Evolutionary conservation across 1,140 invertebrate species (phyloP), one percentile per base, ranked within the genome.

Genomic region (Neuroterus valhalla): DNA sequence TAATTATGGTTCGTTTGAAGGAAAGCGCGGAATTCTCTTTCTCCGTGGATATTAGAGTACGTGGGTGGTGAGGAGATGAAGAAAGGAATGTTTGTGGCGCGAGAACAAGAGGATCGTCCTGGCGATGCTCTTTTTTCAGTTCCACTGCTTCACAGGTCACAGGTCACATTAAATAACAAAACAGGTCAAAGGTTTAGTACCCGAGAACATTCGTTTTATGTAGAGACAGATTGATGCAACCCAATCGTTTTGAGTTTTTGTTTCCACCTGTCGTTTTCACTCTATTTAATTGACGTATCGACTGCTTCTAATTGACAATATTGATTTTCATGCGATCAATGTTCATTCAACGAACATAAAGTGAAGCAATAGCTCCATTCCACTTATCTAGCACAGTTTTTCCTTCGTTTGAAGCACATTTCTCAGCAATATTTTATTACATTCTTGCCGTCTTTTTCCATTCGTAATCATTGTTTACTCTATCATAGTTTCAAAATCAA

Each of bases 121-220:
- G 52, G 52, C 23, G 31, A 62, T 62, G 52, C 23, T 6, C 14
- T 62, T 15, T 62, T 62, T 62, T 62, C 52, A 15, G 55, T 62
- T 38, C 11, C 26, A 31, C n/a, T 62, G 55, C 26, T 15, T 62
- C 2, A 62, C 55, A 26, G 52, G 23, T 55, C 52, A 62, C 26
- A 31, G 55, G 26, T 62, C 55, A 62, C 26, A 31, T 62, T 38
- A 62, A 62, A 62, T 23, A 62, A 31, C 31, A 62, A 62, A 62
- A 62, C 55, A 62, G 55, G 55, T 62, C 52, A 62, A 62, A 62
- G 52, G 52, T 31, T 62, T 15, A 62, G 21, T 62, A 62, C 55
- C 31, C 26, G 3, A 31, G 26, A 15, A n/a, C 52, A 62, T 62
- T 38, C 8, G 3, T 55, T 62, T 38, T 62, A 14, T 55, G 0